Conservation (phyloP, 2,113 vertebrate species). For the Syrmaticus mikado region DNA sequence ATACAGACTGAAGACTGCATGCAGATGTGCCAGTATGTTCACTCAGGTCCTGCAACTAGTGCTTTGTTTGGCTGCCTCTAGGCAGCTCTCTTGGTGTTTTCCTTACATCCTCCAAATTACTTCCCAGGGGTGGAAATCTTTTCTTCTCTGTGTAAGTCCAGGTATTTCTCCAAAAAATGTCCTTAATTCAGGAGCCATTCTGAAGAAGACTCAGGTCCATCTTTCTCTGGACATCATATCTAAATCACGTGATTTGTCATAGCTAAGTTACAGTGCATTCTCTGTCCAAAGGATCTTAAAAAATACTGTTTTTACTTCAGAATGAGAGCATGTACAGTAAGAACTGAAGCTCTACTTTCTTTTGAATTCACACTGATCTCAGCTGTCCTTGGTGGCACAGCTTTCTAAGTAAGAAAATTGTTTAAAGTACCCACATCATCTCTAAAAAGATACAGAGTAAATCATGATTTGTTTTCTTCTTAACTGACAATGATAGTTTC, state of each 20-base stretch:
- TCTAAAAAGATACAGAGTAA: not conserved
- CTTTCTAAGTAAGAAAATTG: not conserved
- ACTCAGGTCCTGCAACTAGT: not conserved
- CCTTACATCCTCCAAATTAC: not conserved
- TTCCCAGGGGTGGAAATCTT: not conserved
- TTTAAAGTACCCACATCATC: not conserved
- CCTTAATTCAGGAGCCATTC: not conserved
- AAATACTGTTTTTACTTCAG: not conserved
- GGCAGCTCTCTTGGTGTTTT: not conserved
- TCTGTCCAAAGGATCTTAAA: not conserved
- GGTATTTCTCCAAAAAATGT: not conserved
- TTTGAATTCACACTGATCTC: not conserved
- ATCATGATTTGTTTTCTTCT: not conserved
- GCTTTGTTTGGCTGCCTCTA: not conserved
- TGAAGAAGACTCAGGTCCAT: not conserved
- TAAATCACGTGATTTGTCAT: not conserved
- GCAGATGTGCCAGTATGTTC: not conserved
- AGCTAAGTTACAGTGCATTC: not conserved
- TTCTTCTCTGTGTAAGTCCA: not conserved
- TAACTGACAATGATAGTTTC: not conserved
- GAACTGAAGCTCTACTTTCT: not conserved
- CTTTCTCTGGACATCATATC: not conserved
- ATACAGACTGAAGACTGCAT: not conserved
- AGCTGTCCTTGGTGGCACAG: not conserved
- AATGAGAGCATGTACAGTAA: not conserved